Evolutionary conservation across 2,113 vertebrate genomes (phyloP).

Genomic region (Procapra przewalskii): DNA sequence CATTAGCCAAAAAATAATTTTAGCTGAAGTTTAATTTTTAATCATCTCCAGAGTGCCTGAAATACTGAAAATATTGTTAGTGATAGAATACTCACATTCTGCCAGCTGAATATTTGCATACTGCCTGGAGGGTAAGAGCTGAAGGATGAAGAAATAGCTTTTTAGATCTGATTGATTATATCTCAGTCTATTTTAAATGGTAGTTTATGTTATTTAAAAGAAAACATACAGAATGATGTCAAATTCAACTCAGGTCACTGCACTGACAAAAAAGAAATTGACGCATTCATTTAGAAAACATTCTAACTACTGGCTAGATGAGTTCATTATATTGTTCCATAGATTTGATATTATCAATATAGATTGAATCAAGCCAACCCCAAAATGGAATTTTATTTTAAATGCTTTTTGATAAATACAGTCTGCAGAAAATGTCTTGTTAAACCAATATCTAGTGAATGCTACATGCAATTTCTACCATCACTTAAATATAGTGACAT

Average conservation of each 20-base stretch:
- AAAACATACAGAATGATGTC: conserved; percentile 9
- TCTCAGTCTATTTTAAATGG: conserved; percentile 37
- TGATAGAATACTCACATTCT: not conserved
- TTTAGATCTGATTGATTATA: conserved; percentile 41
- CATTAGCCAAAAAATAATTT: not conserved
- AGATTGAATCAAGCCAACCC: conserved; percentile 21
- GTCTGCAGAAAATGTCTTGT: conserved; percentile 51
- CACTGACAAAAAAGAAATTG: conserved; percentile 51
- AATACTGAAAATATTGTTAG: conserved; percentile 23
- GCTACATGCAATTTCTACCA: conserved; percentile 15
- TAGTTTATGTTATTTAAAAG: conserved; percentile 39
- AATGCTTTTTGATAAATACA: conserved; percentile 52
- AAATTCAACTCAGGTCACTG: conserved; percentile 16
- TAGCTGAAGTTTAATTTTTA: not conserved
- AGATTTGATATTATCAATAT: conserved; percentile 44
- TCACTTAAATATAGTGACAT: not conserved
- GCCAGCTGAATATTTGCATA: not conserved
- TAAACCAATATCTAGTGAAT: conserved; percentile 40
- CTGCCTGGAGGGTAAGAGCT: not conserved
- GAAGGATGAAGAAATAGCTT: not conserved
- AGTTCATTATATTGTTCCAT: conserved; percentile 20
- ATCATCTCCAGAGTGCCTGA: conserved; percentile 2
- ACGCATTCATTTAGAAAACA: conserved; percentile 34
- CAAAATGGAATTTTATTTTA: conserved; percentile 55
- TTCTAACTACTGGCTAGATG: not conserved